Conservation (phyloP, 2,888 invertebrate genomes). For the Isotomurus palustris region DNA sequence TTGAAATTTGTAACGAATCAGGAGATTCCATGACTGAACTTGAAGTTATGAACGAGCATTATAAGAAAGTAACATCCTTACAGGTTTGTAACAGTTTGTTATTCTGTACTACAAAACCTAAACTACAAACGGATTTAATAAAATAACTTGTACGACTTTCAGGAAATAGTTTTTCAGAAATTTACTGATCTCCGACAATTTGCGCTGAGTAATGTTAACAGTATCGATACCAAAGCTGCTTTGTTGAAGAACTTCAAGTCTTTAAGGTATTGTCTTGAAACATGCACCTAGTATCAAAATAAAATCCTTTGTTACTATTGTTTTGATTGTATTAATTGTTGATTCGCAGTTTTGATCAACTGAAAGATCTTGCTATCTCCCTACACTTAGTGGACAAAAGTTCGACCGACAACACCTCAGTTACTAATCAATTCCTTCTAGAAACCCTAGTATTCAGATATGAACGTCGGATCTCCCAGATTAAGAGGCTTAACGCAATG, state of each 20-base stretch:
- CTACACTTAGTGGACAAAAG: conserved; percentile 82
- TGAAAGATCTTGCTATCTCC: conserved; percentile 80
- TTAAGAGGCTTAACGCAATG: conserved; percentile 94
- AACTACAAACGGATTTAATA: conserved; percentile 2
- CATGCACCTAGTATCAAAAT: too few species aligned
- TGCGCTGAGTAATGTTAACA: conserved; percentile 87
- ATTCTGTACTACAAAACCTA: neutral
- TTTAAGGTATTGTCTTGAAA: conserved; percentile 5
- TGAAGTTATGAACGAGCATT: conserved; percentile 90
- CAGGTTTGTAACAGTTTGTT: conserved; percentile 58
- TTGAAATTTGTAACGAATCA: conserved; percentile 95
- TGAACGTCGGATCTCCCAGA: conserved; percentile 81
- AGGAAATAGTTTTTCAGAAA: conserved; percentile 90
- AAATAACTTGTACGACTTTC: conserved; percentile 47
- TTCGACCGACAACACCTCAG: conserved; percentile 62
- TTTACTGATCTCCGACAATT: conserved; percentile 81
- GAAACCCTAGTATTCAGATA: conserved; percentile 85
- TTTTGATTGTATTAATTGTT: too few species aligned
- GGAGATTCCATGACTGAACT: conserved; percentile 91
- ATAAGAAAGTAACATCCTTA: conserved; percentile 82
- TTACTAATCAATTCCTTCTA: conserved; percentile 69
- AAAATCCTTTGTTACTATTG: neutral
- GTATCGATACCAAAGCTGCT: conserved; percentile 83
- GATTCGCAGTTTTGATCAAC: conserved; percentile 67
- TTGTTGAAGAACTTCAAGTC: conserved; percentile 71